Evolutionary conservation across 2,888 invertebrate genomes (phyloP).

Genomic region (Apodemia zela): DNA sequence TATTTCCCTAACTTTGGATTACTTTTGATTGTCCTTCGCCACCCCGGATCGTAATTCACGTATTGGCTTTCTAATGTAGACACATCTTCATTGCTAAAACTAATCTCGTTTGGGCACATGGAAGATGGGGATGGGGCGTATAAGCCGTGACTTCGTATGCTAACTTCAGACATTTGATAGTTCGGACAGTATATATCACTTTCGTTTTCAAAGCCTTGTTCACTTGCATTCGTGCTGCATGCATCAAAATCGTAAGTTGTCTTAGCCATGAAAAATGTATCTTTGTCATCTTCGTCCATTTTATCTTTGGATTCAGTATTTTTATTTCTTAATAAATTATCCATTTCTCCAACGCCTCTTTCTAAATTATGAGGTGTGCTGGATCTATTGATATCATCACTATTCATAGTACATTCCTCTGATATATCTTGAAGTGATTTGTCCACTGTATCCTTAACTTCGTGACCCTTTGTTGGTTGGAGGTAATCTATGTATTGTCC

Average conservation of each 20-base stretch:
- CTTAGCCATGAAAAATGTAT: constrained; percentile 65
- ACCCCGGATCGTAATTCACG: constrained; percentile 79
- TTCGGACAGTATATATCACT: constrained; percentile 82
- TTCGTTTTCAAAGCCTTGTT: constrained; percentile 77
- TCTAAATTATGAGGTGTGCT: constrained; percentile 54
- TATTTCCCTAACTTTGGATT: constrained; percentile 66
- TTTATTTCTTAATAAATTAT: constrained; percentile 52
- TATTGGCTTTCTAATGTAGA: constrained; percentile 76
- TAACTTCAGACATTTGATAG: constrained; percentile 83
- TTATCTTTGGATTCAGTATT: constrained; percentile 55
- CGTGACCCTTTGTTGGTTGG: constrained; percentile 57
- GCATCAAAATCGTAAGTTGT: constrained; percentile 70
- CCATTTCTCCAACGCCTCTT: constrained; percentile 47
- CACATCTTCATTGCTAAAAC: constrained; percentile 73
- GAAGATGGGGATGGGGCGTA: constrained; percentile 82
- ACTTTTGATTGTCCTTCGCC: constrained; percentile 67
- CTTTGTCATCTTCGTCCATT: constrained; percentile 59
- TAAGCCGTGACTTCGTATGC: constrained; percentile 82
- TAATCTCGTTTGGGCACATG: constrained; percentile 74
- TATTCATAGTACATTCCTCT: constrained; percentile 71
- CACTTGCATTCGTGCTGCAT: constrained; percentile 69
- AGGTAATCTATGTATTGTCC: constrained; percentile 72
- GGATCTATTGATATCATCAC: constrained; percentile 60
- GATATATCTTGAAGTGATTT: constrained; percentile 71
- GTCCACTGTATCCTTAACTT: constrained; percentile 56